Evolutionary conservation across 2,113 vertebrate genomes (phyloP), one percentile per base, ranked within the genome.

Genomic region (Limnothrissa miodon): DNA sequence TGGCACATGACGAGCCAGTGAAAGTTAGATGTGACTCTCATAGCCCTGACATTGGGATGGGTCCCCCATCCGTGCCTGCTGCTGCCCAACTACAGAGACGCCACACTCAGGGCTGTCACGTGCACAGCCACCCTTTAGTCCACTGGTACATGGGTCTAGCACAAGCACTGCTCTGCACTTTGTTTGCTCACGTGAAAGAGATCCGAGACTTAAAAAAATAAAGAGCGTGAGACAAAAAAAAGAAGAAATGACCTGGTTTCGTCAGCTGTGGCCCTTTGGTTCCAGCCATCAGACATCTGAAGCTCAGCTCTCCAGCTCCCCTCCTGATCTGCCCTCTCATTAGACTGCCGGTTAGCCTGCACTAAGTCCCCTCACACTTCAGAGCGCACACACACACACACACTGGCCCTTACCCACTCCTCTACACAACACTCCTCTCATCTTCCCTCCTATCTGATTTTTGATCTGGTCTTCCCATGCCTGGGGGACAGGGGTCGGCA

Each of bases 321-420:
- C 66, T 36, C 33, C 5, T 36, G 10, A 17, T 11, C 62, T 70
- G 9, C 3, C 25, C 29, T 74, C 25, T 74, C 29, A 33, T 74
- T 74, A 74, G 29, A 13, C 33, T 29, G 66, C 66, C 66, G 36
- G 66, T 74, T 74, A 74, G 66, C 66, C 29, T 74, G 66, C 66
- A 17, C 29, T 74, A 36, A 74, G 66, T 36, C 66, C 66, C 66
- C 25, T 74, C 66, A 74, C 29, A 74, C 66, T 29, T 74, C 66
- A 17, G 25, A 74, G 29, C 62, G 6, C 42, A 42, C 42, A 42
- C 42, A 42, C 42, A 42, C 42, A 42, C 42, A 42, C 42, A 42
- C 42, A 42, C 6, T 42, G 42, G 42, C 42, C 42, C 42, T 25
- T 11, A 29, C 66, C 29, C 46, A 25, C 7, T 74, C 29, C 15